phyloP scores from a whole-genome alignment of 2,113 vertebrate species.

The Chamaea fasciata region DNA sequence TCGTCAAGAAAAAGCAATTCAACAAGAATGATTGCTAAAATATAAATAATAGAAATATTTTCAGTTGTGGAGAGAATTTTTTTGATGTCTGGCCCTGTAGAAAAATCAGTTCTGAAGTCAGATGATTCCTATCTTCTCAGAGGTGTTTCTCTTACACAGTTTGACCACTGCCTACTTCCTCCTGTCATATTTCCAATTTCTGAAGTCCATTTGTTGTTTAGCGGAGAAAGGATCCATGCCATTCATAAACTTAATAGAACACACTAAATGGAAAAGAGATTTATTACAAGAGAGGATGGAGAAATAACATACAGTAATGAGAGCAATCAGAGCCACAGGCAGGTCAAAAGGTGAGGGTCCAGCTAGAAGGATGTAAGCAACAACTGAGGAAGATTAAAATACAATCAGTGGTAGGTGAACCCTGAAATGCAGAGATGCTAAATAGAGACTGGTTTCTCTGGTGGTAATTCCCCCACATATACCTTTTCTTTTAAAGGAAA shows the following conservation, averaged over 20 bases:
- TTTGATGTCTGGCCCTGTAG: not conserved
- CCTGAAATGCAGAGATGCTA: not conserved
- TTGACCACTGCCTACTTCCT: not conserved
- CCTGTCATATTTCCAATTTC: not conserved
- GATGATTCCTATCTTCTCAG: not conserved
- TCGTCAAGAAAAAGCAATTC: not conserved
- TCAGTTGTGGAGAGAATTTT: not conserved
- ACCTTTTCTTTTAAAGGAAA: not conserved
- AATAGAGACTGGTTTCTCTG: not conserved
- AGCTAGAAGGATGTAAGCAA: not conserved
- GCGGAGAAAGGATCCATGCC: not conserved
- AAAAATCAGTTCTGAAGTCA: not conserved
- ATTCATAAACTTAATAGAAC: not conserved
- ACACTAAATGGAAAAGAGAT: not conserved
- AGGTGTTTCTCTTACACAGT: not conserved
- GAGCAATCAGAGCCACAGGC: not conserved
- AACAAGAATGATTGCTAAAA: not conserved
- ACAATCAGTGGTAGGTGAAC: not conserved
- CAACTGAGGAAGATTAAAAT: not conserved
- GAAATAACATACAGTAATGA: not conserved
- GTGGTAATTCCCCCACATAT: not conserved
- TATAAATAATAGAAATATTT: not conserved
- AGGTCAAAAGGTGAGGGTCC: not conserved
- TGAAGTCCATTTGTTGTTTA: not conserved
- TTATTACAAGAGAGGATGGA: not conserved